Base-by-base conservation (phyloP, 2,797 vertebrate genomes). In the Thaleichthys pacificus region DNA sequence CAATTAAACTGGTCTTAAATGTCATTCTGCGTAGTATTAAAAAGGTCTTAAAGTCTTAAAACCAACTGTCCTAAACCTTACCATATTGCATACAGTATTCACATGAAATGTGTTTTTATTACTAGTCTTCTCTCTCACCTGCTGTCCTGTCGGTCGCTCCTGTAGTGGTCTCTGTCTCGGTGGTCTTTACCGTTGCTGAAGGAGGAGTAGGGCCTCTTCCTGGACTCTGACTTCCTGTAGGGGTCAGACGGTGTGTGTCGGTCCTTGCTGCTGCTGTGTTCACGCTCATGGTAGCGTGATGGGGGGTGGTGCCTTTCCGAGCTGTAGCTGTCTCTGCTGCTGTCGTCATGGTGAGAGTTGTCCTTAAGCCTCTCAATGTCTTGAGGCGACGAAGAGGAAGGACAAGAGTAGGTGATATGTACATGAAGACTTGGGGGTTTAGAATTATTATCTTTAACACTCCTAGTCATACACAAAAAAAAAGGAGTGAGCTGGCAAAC, bases 111-210 rank as follows among this genome's bases (percentile, higher is more conserved):
- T 0, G 32, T 35, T 35, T 47, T 47, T 47, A 14, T 47, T 47
- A 47, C 19, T n/a, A n/a, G 51, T n/a, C 51, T 56, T n/a, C 21
- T 61, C 5, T 21, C 86, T 80, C 66, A 88, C 86, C 85, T 87
- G 86, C 84, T 85, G 17, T 74, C 71, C 56, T 75, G 80, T 4
- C 85, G 79, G 83, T 84, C 67, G 35, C 89, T 86, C 78, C 91
- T 80, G 84, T 92, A 91, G 86, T 87, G 87, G 84, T 93, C 87
- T 94, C 96, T 92, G 92, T 89, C 87, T 69, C 96, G 75, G 85
- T 99, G 97, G 75, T 98, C 97, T 93, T 99, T 99, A 68, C 97
- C 97, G 2, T 99, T 99, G 90, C 97, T 98, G 74, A 97, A 98
- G 30, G 95, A 94, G 21, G 96, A 93, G 87, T 96, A 97, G 0